Conservation (phyloP, 2,888 invertebrate species). For the Chrysolina americana region DNA sequence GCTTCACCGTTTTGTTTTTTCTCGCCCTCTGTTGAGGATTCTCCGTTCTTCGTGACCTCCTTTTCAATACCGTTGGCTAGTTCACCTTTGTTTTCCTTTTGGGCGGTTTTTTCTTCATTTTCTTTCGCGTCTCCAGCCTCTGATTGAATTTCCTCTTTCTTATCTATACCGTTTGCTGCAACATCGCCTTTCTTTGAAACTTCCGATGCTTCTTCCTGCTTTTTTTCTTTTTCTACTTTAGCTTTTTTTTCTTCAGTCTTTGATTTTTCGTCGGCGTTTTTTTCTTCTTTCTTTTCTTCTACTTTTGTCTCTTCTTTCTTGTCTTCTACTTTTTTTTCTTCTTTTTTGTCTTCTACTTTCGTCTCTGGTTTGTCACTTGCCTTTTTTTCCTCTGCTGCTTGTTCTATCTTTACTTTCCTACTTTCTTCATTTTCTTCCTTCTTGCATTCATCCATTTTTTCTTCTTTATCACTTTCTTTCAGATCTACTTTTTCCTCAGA, state of each 20-base stretch:
- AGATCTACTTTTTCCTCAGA: conserved; percentile 9
- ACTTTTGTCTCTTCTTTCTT: background rate
- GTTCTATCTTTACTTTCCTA: background rate
- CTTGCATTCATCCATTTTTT: background rate
- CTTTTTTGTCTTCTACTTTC: conserved; percentile 2
- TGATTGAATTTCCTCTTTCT: conserved; percentile 3
- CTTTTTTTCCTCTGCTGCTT: background rate
- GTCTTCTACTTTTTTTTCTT: background rate
- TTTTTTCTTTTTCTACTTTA: conserved; percentile 32
- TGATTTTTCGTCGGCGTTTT: background rate
- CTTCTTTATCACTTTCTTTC: background rate
- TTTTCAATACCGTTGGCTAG: conserved; percentile 62
- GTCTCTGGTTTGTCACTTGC: conserved; percentile 14
- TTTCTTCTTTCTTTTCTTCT: background rate
- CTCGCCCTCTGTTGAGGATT: conserved; percentile 36
- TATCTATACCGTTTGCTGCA: conserved; percentile 21
- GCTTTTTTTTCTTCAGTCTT: conserved; percentile 1
- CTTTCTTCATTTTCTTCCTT: conserved; percentile 5
- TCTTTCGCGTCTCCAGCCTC: conserved; percentile 29
- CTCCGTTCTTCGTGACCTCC: conserved; percentile 48
- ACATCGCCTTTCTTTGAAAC: conserved; percentile 24
- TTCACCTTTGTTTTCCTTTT: conserved; percentile 69
- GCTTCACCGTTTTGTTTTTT: conserved; percentile 53
- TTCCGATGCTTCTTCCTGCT: conserved; percentile 16
- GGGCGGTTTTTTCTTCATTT: conserved; percentile 56